Percentiles rank a stretch among this genome's conserved stretches.
Evolutionary conservation across 2,888 invertebrate genomes (phyloP).

Genomic region (Synergus japonicus): DNA sequence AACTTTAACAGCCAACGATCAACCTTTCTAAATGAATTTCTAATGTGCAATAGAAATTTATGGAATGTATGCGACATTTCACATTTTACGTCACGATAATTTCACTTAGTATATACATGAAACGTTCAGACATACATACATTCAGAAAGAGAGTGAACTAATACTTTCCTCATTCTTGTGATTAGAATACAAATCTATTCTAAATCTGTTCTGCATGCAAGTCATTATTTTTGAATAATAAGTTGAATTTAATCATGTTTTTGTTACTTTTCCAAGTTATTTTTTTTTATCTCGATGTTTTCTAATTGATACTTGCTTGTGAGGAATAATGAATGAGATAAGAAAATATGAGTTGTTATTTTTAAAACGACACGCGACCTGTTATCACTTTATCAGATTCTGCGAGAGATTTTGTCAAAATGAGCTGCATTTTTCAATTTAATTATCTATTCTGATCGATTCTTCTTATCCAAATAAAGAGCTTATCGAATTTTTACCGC

Average conservation of each 20-base stretch:
- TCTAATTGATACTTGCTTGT: background rate
- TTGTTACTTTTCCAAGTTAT: background rate
- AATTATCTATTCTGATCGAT: constrained; percentile 1
- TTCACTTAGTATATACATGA: background rate
- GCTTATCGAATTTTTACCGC: background rate
- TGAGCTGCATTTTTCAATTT: constrained; percentile 4
- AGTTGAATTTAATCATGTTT: background rate
- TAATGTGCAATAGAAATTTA: background rate
- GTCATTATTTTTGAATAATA: background rate
- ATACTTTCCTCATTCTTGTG: too few relatives aligned
- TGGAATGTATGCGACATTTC: background rate
- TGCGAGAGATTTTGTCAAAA: background rate
- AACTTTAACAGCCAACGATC: background rate
- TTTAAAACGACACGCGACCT: constrained; percentile 32
- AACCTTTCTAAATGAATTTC: constrained; percentile 7
- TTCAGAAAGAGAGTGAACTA: background rate
- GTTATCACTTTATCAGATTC: constrained; percentile 22
- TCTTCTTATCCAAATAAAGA: background rate
- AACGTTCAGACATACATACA: background rate
- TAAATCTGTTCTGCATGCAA: background rate
- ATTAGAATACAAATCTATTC: too few relatives aligned
- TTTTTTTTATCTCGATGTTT: background rate
- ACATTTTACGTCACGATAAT: background rate
- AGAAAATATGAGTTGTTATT: constrained; percentile 16
- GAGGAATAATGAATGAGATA: constrained; percentile 23